These are phyloP conservation scores for Ramazzottius varieornatus DNA, from an alignment of 2,888 invertebrate species.

Conservation along the genomic window DNA sequence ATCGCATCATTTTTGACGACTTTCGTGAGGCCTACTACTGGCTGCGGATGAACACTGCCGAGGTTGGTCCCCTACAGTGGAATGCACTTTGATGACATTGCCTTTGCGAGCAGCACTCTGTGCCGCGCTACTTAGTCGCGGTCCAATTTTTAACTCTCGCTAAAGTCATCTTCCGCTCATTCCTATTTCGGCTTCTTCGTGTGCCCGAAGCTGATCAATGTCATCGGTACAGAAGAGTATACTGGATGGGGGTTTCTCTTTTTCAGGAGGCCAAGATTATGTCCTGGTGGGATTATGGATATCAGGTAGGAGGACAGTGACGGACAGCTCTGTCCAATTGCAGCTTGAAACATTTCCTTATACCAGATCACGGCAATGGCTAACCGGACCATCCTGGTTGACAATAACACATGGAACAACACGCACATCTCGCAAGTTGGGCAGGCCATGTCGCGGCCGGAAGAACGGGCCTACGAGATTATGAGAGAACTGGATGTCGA, in stretches of 20 bases:
- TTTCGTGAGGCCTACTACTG: constrained; percentile 95
- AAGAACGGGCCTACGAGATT: constrained; percentile 87
- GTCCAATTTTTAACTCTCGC: constrained; percentile 4
- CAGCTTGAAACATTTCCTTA: neutral
- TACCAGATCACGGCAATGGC: constrained; percentile 81
- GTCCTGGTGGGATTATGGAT: constrained; percentile 99
- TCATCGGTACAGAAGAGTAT: no score
- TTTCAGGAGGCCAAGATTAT: constrained; percentile 68
- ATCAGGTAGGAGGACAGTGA: constrained; percentile 30
- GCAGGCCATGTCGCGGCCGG: constrained; percentile 89
- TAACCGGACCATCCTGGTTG: constrained; percentile 82
- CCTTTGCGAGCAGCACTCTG: constrained; percentile 4
- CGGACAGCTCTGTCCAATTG: neutral
- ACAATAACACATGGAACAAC: constrained; percentile 99
- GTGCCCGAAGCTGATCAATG: no score
- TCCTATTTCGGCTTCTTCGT: no score
- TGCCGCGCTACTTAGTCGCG: neutral
- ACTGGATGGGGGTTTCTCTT: no score
- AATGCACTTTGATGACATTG: no score
- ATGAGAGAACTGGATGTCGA: constrained; percentile 90
- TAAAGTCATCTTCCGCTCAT: no score
- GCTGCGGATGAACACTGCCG: constrained; percentile 78
- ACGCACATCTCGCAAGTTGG: constrained; percentile 92
- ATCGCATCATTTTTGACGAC: constrained; percentile 85
- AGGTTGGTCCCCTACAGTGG: constrained; percentile 26